These are phyloP conservation scores for Peromyscus polionotus DNA, from an alignment of 2,113 vertebrate species.

Conservation along the genomic window DNA sequence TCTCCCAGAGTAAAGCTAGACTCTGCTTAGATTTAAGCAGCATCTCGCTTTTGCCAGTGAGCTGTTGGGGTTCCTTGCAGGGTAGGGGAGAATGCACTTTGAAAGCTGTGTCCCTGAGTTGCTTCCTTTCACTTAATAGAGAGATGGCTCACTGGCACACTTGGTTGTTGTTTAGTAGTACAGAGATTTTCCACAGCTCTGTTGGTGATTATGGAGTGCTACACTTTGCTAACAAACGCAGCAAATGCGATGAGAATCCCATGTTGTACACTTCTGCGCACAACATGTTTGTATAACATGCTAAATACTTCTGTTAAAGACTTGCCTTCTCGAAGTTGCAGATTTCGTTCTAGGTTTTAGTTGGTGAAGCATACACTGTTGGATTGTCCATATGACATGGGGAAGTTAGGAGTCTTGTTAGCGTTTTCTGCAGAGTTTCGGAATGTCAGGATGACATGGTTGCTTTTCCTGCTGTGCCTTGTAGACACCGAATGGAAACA, in stretches of 20 bases:
- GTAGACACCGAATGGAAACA: background rate
- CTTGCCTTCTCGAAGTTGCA: conserved; percentile 80
- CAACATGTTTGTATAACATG: conserved; percentile 86
- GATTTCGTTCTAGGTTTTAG: conserved; percentile 73
- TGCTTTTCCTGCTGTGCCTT: background rate
- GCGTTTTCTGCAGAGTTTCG: background rate
- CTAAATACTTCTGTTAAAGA: conserved; percentile 84
- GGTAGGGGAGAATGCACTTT: background rate
- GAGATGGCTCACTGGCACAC: conserved; percentile 66
- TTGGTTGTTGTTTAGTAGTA: conserved; percentile 81
- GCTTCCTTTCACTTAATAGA: conserved; percentile 19
- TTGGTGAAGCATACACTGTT: conserved; percentile 19
- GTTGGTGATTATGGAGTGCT: conserved; percentile 78
- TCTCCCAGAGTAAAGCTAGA: conserved; percentile 41
- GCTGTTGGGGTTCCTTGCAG: background rate
- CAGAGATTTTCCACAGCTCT: conserved; percentile 78
- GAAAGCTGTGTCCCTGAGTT: conserved; percentile 23
- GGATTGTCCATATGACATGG: conserved; percentile 7
- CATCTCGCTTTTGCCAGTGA: conserved; percentile 25
- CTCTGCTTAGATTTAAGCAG: conserved; percentile 33
- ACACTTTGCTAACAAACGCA: conserved; percentile 84
- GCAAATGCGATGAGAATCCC: conserved; percentile 86
- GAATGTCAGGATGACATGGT: background rate
- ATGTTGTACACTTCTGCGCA: conserved; percentile 86
- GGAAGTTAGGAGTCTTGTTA: conserved; percentile 5